These are phyloP conservation scores for Ptychobarbus kaznakovi DNA, from an alignment of 2,797 vertebrate genomes.

Conservation along the genomic window DNA sequence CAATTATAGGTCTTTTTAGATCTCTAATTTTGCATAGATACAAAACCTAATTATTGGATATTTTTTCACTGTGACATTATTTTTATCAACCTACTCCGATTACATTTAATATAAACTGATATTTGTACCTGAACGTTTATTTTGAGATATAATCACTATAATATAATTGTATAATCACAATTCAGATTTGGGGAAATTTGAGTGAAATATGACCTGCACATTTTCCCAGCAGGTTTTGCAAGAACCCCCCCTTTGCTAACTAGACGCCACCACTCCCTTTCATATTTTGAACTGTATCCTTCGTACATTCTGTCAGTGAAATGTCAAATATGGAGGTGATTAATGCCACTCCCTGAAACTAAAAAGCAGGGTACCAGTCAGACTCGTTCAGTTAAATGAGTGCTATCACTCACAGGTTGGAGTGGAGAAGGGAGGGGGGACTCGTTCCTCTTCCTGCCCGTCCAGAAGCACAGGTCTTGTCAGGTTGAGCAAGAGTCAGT, in stretches of 20 bases:
- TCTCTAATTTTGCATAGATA: neutral
- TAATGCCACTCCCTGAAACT: conserved; percentile 74
- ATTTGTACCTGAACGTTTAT: neutral
- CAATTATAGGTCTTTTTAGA: neutral
- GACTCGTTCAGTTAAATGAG: conserved; percentile 62
- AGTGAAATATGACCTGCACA: neutral
- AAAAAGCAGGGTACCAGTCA: conserved; percentile 61
- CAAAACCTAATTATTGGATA: neutral
- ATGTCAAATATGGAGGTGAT: neutral
- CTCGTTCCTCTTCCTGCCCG: conserved; percentile 61
- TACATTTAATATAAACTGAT: neutral
- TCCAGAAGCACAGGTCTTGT: conserved; percentile 71
- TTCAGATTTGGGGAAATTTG: neutral
- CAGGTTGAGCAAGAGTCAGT: conserved; percentile 55
- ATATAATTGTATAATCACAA: no score
- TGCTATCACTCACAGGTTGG: neutral
- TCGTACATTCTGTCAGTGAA: conserved; percentile 2
- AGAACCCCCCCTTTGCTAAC: neutral
- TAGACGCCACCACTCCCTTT: neutral
- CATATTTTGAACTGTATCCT: neutral
- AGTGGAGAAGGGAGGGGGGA: conserved; percentile 11
- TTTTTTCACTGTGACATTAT: neutral
- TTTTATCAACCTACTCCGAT: neutral
- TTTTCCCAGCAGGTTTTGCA: neutral
- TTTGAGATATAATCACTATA: no score